A percentile compares a stretch with the other conserved stretches of the same genome.
Evolutionary conservation across 2,888 invertebrate genomes (phyloP).

Genomic region (Octonoba sinensis): DNA sequence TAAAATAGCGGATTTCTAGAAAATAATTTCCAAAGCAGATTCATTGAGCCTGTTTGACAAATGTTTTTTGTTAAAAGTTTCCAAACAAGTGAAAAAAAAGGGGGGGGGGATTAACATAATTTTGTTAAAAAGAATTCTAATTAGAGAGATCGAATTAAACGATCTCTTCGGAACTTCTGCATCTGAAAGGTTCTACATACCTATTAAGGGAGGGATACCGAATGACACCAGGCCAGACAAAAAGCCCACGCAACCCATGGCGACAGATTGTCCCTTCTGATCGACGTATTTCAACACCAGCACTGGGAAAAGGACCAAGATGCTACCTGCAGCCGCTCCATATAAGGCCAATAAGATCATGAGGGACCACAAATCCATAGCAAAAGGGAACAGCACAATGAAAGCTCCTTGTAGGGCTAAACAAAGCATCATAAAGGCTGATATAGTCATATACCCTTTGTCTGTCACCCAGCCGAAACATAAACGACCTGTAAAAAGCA

Average conservation of each 20-base stretch:
- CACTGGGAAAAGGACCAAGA: constrained; percentile 13
- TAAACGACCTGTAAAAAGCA: constrained; percentile 5
- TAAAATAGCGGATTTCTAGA: too few species aligned
- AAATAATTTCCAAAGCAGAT: too few species aligned
- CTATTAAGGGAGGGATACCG: constrained; percentile 21
- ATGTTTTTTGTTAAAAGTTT: too few species aligned
- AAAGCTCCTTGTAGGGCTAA: not conserved
- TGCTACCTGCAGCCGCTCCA: constrained; percentile 8
- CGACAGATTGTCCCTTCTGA: constrained; percentile 5
- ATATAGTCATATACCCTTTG: constrained; percentile 6
- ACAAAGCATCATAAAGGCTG: constrained; percentile 7
- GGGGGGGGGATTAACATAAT: too few species aligned
- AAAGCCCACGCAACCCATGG: constrained; percentile 29
- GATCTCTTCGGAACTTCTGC: too few species aligned
- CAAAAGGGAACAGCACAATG: constrained; percentile 9
- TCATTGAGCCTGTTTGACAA: too few species aligned
- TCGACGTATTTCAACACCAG: constrained; percentile 15
- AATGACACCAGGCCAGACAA: constrained; percentile 19
- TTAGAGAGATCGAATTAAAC: too few species aligned
- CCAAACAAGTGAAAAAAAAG: too few species aligned
- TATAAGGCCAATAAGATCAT: constrained; percentile 4
- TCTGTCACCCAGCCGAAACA: constrained; percentile 36
- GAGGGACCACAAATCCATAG: not conserved
- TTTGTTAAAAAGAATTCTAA: too few species aligned
- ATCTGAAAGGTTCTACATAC: constrained; percentile 14